Evolutionary conservation across 1,140 invertebrate species (phyloP).

Genomic region (Bradynema listronoti): DNA sequence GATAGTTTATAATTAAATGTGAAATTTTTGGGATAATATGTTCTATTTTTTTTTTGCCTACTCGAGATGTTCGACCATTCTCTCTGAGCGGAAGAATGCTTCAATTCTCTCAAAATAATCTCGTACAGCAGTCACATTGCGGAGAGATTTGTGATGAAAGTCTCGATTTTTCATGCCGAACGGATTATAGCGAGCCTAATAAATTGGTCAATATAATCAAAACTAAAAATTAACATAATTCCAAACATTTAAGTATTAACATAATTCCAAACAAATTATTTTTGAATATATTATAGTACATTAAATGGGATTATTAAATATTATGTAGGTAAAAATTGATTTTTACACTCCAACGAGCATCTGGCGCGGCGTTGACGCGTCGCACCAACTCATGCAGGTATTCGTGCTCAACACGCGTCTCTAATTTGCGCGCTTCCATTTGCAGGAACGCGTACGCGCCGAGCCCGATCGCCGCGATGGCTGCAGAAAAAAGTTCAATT

Average conservation of each 20-base stretch:
- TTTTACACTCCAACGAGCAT: conserved; percentile 26
- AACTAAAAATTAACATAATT: conserved; percentile 6
- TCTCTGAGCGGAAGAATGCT: conserved; percentile 29
- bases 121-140: conserved; percentile 40
- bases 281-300: not conserved
- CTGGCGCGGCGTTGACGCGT: conserved; percentile 22
- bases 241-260: not conserved
- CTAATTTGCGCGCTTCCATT: conserved; percentile 15
- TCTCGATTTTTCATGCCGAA: conserved; percentile 35
- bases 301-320: not conserved
- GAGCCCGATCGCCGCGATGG: not conserved
- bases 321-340: not conserved
- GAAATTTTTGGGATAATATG: conserved; percentile 1
- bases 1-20: not conserved
- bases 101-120: conserved; percentile 39
- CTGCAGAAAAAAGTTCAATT: too few relatives aligned
- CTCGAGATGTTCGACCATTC: conserved; percentile 39
- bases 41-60: conserved; percentile 11
- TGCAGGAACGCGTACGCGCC: conserved; percentile 17
- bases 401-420: conserved; percentile 12
- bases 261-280: not conserved
- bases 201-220: conserved; percentile 10
- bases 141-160: conserved; percentile 38
- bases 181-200: conserved; percentile 39
- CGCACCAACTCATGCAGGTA: conserved; percentile 24